Evolutionary conservation across 1,140 invertebrate genomes (phyloP), one percentile per base, ranked within the genome.

Genomic region (Meloidogyne exigua): DNA sequence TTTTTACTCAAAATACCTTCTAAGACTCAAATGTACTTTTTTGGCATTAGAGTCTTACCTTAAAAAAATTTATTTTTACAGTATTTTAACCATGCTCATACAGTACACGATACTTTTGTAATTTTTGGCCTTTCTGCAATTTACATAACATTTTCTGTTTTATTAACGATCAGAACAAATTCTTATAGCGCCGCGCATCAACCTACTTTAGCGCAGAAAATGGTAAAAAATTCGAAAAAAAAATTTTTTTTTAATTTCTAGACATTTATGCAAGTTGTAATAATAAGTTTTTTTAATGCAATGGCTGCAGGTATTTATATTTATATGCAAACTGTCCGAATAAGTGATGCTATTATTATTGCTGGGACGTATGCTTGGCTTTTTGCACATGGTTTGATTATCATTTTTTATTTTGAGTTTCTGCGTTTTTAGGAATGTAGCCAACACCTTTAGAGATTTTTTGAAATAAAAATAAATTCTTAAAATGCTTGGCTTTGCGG

Each of bases 271-370:
- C 76, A 78, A 76, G 76, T 78, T 25, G 32, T 78, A 15, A 39
- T 78, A 13, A 76, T 78, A 18, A 77, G 76, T 23, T 78, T 78
- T 68, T 49, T 77, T 63, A 78, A 78, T 65, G 76, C 69, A 1
- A 76, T 36, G 32, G 76, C 72, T 12, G 49, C 76, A 13, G 75
- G 57, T 25, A 78, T 78, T 77, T 76, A 78, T 62, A 69, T 78
- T 36, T 78, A 76, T 57, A 76, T 67, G 39, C 72, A 76, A 26
- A n/a, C 23, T 23, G 76, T 68, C n/a, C 75, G 74, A 15, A 75
- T 78, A 12, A 78, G 65, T 64, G 73, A 77, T 18, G 63, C 25
- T 15, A 49, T 78, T 21, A 68, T 78, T 62, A 65, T 78, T 26
- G 42, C 73, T 63, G 76, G 74, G 26, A 66, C 73, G 7, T 78